A percentile compares a stretch with the other conserved stretches of the same genome.
These are phyloP conservation scores for Ophion costatus DNA, from an alignment of 2,888 invertebrate genomes.

Conservation along the genomic window DNA sequence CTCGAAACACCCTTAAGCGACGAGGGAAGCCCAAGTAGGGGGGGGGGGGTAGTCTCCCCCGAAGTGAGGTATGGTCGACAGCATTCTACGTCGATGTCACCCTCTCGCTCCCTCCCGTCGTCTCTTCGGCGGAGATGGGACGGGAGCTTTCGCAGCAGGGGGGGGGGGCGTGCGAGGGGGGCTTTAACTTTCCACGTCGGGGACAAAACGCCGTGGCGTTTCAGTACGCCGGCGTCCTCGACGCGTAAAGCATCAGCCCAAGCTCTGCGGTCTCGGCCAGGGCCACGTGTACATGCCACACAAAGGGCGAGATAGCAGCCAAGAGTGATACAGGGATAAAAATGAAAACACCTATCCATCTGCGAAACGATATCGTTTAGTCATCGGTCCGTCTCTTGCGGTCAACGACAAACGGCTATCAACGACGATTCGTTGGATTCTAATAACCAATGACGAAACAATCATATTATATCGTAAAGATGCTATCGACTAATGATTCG, in stretches of 20 bases:
- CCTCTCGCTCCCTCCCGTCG: not conserved
- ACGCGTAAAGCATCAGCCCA: slow-evolving; percentile 67
- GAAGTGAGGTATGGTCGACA: slow-evolving; percentile 5
- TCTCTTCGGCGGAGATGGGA: slow-evolving; percentile 23
- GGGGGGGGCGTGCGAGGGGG: slow-evolving; percentile 51
- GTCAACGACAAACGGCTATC: not conserved
- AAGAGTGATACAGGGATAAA: not conserved
- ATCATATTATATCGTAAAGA: not conserved
- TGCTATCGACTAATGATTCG: not conserved
- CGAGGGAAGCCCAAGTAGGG: not conserved
- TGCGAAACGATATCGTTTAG: not conserved
- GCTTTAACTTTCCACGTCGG: slow-evolving; percentile 62
- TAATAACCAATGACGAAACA: not conserved
- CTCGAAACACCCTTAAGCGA: not conserved
- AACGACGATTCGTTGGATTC: slow-evolving; percentile 1
- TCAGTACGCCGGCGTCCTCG: slow-evolving; percentile 71
- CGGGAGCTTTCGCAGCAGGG: slow-evolving; percentile 8
- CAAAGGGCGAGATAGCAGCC: not conserved
- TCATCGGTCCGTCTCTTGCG: not conserved
- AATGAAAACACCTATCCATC: not conserved
- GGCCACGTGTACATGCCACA: slow-evolving; percentile 43
- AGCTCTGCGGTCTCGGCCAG: not conserved
- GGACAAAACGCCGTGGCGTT: slow-evolving; percentile 33
- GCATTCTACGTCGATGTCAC: not conserved
- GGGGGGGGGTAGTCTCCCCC: slow-evolving; percentile 9